Base-by-base conservation (phyloP, 2,797 vertebrate species). In the Sciurus carolinensis region DNA sequence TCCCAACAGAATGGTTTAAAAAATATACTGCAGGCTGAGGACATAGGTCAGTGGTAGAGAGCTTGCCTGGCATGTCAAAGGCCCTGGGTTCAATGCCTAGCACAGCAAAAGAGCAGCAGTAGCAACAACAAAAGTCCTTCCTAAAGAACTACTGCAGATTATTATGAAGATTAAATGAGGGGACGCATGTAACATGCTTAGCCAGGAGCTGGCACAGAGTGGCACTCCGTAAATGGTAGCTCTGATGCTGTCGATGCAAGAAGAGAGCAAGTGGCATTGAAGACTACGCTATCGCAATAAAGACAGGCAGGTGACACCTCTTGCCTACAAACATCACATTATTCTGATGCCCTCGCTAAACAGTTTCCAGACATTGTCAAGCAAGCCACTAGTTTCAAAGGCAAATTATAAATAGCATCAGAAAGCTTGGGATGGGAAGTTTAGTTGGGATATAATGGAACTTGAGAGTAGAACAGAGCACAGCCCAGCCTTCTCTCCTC, bases 401-500 rank as follows among this genome's bases (percentile, higher is more conserved):
- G n/a, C 47, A 91, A 95, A 76, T 50, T 79, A 87, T 67, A 90
- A 96, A 94, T 5, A 75, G 87, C 71, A 15, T 64, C 62, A 52
- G 84, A 94, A 94, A 88, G 85, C 54, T 26, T 0, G 3, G 47
- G 66, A n/a, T 6, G n/a, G 42, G 36, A 62, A 26, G n/a, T 52
- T 54, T 39, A 69, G 71, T 30, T 75, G 87, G 39, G 90, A 54
- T 13, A 33, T 3, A 24, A 47, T 10, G 33, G 33, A 93, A 79
- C 36, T 57, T 47, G 24, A 73, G 77, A 52, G 82, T 42, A 59
- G 79, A 92, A 66, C 8, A 77, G n/a, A 77, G 22, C 24, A 30
- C 12, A 24, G 42, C 14, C 89, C 42, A 33, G 54, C 18, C 67
- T 64, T 42, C 30, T n/a, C 72, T 54, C 50, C 50, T 67, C 72